Conservation (phyloP, 2,113 vertebrate species). For the Callionymus lyra region DNA sequence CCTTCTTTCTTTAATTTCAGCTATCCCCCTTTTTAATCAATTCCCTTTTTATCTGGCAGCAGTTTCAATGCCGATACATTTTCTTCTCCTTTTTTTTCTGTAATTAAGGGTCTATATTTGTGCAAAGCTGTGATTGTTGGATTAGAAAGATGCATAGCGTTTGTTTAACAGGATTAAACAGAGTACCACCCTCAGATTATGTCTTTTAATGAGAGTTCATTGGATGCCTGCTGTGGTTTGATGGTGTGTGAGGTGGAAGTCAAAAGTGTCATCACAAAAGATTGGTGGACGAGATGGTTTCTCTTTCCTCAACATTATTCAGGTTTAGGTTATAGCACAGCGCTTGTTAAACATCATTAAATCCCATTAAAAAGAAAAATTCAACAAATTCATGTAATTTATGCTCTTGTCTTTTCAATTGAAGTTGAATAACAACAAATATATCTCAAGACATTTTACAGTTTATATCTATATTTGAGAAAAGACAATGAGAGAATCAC, state of each 20-base stretch:
- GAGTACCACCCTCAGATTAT: conserved; percentile 22
- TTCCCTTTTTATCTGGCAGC: conserved; percentile 50
- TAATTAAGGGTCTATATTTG: conserved; percentile 32
- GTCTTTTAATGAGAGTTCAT: conserved; percentile 31
- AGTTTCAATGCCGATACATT: conserved; percentile 46
- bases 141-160: conserved; percentile 31
- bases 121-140: conserved; percentile 47
- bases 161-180: conserved; percentile 35
- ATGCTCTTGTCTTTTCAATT: too few species aligned
- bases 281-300: too few species aligned
- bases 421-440: too few species aligned
- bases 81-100: conserved; percentile 33
- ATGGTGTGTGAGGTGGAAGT: conserved; percentile 24
- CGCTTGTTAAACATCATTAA: too few species aligned
- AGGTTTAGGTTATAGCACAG: too few species aligned
- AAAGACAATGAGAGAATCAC: too few species aligned
- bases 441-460: too few species aligned
- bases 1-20: conserved; percentile 43
- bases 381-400: too few species aligned
- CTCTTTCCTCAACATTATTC: too few species aligned
- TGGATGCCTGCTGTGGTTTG: too few species aligned
- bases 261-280: conserved; percentile 1
- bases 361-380: too few species aligned
- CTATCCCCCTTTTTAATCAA: conserved; percentile 51
- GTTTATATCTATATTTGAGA: too few species aligned